Evolutionary conservation across 1,140 invertebrate species (phyloP), one percentile per base, ranked within the genome.

Genomic region (Diprion similis): DNA sequence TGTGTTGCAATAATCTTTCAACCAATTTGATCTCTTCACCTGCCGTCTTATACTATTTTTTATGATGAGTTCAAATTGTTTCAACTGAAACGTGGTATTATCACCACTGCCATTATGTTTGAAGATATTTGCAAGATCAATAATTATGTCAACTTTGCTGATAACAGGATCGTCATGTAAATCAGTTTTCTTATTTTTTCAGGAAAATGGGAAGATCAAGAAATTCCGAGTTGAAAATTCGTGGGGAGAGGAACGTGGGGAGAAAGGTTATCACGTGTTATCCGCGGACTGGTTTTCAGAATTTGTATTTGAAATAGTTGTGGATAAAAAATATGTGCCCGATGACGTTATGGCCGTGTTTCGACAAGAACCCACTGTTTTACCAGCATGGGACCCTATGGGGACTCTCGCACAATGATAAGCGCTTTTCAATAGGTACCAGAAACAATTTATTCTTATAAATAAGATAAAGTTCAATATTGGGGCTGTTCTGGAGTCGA

Each of bases 361-460:
- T 77, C 89, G 93, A 69, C 91, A 94, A 83, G 89, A 93, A 74
- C 93, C 95, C 0, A 91, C 92, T 68, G 90, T 94, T 13, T 87
- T 98, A 76, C 95, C 96, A 6, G 95, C 96, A 0, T 97, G 96
- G 96, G 96, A 97, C 88, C 96, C 96, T 4, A 96, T 97, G 95
- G 96, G 96, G 64, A 94, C 94, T 10, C 89, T 97, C 48, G 95
- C 95, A 79, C 84, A 89, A 78, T 88, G 77, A 86, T 85, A 75
- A 75, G 73, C 51, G 51, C n/a, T 15, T 13, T 13, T 17, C 11
- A 59, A 15, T 6, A 59, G 9, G 11, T 13, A 59, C n/a, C 6
- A 17, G 51, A 59, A 15, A 4, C 11, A 59, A 59, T 59, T 59
- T 59, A 59, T 59, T 59, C 51, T 59, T 59, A 59, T 59, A 59